A percentile compares a stretch with the other conserved stretches of the same genome.
phyloP scores from a whole-genome alignment of 2,888 invertebrate genomes.

The Crematogaster levior region DNA sequence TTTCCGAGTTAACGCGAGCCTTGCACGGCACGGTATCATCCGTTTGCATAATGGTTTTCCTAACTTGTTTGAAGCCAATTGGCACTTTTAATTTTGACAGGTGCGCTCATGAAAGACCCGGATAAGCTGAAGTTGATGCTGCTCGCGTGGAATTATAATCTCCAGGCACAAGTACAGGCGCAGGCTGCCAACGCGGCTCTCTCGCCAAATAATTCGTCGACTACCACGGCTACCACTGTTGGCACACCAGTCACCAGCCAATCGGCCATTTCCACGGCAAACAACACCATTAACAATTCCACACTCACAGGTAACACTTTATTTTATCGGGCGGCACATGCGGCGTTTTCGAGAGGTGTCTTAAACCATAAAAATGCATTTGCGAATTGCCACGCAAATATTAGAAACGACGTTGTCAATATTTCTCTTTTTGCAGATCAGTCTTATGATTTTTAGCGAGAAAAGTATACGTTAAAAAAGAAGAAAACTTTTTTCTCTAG shows the following conservation, averaged over 20 bases:
- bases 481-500: not conserved
- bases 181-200: slow-evolving; percentile 83
- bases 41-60: slow-evolving; percentile 27
- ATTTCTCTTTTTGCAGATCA: not conserved
- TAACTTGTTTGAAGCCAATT: slow-evolving; percentile 73
- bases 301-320: slow-evolving; percentile 85
- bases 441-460: not conserved
- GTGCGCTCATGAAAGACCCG: slow-evolving; percentile 91
- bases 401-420: not conserved
- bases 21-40: not conserved
- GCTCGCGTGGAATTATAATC: slow-evolving; percentile 95
- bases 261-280: slow-evolving; percentile 84
- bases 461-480: not conserved
- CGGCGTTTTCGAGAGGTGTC: not conserved
- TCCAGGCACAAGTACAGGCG: slow-evolving; percentile 86
- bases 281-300: slow-evolving; percentile 85
- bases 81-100: slow-evolving; percentile 84
- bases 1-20: not conserved
- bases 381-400: not conserved
- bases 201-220: slow-evolving; percentile 84
- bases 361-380: not conserved
- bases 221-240: slow-evolving; percentile 82
- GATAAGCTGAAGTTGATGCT: slow-evolving; percentile 96
- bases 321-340: slow-evolving; percentile 64
- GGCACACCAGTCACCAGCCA: slow-evolving; percentile 84